Conservation (phyloP, 2,888 invertebrate genomes). For the Euproctis similis region DNA sequence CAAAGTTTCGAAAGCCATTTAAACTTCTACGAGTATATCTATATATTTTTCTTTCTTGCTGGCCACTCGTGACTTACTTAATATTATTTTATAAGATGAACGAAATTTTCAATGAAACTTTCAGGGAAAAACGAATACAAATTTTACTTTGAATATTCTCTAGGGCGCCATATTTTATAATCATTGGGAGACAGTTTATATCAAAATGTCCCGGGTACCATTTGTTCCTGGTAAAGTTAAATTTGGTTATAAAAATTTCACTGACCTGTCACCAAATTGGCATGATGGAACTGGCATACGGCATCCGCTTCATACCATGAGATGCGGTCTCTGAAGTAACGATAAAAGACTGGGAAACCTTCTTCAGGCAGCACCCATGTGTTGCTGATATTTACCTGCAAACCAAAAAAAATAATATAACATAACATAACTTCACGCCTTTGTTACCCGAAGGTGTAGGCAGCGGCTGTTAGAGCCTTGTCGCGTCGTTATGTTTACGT, state of each 20-base stretch:
- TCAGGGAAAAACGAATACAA: neutral
- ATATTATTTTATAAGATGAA: conserved; percentile 28
- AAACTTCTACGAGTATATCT: conserved; percentile 39
- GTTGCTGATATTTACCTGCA: conserved; percentile 87
- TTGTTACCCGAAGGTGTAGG: too few species aligned
- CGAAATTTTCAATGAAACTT: conserved; percentile 14
- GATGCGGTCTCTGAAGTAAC: conserved; percentile 88
- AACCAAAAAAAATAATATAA: conserved; percentile 6
- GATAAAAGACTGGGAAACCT: conserved; percentile 87
- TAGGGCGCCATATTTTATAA: too few species aligned
- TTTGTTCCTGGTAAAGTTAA: conserved; percentile 2
- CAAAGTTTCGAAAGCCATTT: conserved; percentile 40
- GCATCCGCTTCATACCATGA: conserved; percentile 91
- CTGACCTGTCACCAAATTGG: conserved; percentile 86
- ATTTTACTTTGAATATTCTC: neutral
- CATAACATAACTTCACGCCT: too few species aligned
- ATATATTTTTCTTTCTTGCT: conserved; percentile 26
- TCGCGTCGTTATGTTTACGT: too few species aligned
- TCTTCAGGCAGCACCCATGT: conserved; percentile 89
- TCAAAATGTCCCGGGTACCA: too few species aligned
- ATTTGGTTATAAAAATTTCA: conserved; percentile 6
- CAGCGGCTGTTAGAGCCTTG: too few species aligned
- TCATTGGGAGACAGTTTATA: too few species aligned
- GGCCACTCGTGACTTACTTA: conserved; percentile 19
- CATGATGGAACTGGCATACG: conserved; percentile 88